These are phyloP conservation scores for Romanomermis culicivorax DNA, from an alignment of 2,888 invertebrate species.

Conservation along the genomic window DNA sequence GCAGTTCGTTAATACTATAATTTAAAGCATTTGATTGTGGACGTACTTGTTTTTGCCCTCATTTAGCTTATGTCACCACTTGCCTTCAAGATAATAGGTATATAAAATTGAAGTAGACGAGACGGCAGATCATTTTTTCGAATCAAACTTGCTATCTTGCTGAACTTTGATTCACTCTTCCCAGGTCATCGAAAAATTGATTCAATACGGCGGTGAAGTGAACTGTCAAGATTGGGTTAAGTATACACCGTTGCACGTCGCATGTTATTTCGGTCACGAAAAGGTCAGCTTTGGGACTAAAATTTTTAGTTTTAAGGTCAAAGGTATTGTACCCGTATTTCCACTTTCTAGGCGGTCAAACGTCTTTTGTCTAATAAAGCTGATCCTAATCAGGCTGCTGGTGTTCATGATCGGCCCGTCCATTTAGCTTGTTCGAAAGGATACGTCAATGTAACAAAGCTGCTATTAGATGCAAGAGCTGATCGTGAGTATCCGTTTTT, in stretches of 20 bases:
- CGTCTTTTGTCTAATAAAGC: constrained; percentile 28
- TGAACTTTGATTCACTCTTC: too few relatives aligned
- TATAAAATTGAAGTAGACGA: too few relatives aligned
- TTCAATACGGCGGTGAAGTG: constrained; percentile 30
- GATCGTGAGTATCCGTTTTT: constrained; percentile 26
- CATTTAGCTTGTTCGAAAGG: constrained; percentile 32
- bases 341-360: constrained; percentile 27
- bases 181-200: constrained; percentile 19
- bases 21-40: not conserved
- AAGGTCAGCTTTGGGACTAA: too few relatives aligned
- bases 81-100: too few relatives aligned
- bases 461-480: constrained; percentile 30
- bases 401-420: constrained; percentile 33
- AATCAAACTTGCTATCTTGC: too few relatives aligned
- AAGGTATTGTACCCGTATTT: not conserved
- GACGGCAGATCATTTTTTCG: too few relatives aligned
- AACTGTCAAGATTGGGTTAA: constrained; percentile 31
- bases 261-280: constrained; percentile 34
- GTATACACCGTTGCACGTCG: constrained; percentile 34
- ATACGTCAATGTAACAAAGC: constrained; percentile 27
- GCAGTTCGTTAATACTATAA: not conserved
- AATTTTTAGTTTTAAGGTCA: too few relatives aligned
- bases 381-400: constrained; percentile 31
- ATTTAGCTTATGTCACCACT: too few relatives aligned
- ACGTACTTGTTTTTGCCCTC: not conserved